Percentiles rank a stretch among this genome's conserved stretches.
Evolutionary conservation across 2,888 invertebrate species (phyloP).

Genomic region (Heterodera filipjevi): DNA sequence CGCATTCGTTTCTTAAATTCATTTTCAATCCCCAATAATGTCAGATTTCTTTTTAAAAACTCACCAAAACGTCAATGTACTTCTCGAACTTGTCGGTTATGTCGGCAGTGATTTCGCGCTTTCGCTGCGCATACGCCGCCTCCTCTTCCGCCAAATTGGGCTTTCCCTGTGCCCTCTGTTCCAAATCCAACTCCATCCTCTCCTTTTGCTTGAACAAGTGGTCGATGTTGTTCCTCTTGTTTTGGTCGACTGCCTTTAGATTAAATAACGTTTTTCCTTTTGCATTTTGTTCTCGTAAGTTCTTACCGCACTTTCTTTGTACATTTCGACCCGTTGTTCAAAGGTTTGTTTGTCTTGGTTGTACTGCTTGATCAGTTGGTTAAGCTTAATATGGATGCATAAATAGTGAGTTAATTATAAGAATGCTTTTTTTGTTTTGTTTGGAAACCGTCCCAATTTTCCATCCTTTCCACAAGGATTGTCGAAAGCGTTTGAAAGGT

Average conservation of each 20-base stretch:
- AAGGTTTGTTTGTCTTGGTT: slow-evolving; percentile 88
- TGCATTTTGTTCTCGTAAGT: not conserved
- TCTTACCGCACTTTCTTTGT: slow-evolving; percentile 70
- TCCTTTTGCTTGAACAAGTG: not conserved
- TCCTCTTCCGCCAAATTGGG: slow-evolving; percentile 18
- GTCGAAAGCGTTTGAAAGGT: too few relatives aligned
- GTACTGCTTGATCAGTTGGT: slow-evolving; percentile 5
- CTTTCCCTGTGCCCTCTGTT: not conserved
- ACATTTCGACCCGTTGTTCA: slow-evolving; percentile 82
- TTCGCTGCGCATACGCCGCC: not conserved
- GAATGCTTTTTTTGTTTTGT: too few relatives aligned
- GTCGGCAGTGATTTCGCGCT: not conserved
- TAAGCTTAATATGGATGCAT: not conserved
- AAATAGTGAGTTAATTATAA: too few relatives aligned
- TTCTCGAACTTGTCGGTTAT: slow-evolving; percentile 10
- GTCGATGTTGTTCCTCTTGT: slow-evolving; percentile 13
- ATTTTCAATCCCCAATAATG: not conserved
- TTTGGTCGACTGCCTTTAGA: slow-evolving; percentile 13
- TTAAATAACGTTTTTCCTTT: too few relatives aligned
- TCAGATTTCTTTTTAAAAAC: too few relatives aligned
- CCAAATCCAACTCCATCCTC: not conserved
- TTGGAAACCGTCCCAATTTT: too few relatives aligned
- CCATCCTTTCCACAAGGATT: too few relatives aligned
- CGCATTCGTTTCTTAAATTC: not conserved
- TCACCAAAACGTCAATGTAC: slow-evolving; percentile 13